Evolutionary conservation across 2,888 invertebrate species (phyloP).

Genomic region (Cataglyphis livida): DNA sequence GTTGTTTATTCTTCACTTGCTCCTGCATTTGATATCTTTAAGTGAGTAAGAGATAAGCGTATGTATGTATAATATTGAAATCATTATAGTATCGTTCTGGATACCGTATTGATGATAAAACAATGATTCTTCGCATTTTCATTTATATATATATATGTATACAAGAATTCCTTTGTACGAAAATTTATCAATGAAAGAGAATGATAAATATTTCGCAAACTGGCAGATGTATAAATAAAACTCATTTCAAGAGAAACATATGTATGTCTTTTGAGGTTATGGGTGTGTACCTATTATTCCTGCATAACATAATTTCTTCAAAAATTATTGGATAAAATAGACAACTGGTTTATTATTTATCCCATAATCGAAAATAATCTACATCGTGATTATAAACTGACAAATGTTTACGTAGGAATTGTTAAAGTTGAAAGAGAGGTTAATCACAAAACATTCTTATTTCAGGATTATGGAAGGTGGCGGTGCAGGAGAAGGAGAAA

Average conservation of each 20-base stretch:
- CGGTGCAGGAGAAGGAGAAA: slow-evolving; percentile 89
- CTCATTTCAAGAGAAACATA: slow-evolving; percentile 15
- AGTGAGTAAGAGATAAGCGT: slow-evolving; percentile 4
- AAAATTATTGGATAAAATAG: neutral
- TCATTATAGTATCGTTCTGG: neutral
- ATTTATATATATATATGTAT: neutral
- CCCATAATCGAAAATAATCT: neutral
- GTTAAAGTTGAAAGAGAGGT: neutral
- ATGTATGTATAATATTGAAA: neutral
- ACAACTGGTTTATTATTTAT: neutral
- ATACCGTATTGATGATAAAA: neutral
- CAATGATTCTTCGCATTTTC: neutral
- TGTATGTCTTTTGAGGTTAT: slow-evolving; percentile 67
- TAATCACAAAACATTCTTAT: slow-evolving; percentile 1
- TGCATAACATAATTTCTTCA: neutral
- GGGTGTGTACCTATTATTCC: slow-evolving; percentile 64
- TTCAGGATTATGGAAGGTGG: slow-evolving; percentile 84
- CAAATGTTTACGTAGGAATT: neutral
- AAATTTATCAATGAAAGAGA: neutral
- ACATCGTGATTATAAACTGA: neutral
- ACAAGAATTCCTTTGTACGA: neutral
- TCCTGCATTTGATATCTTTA: neutral
- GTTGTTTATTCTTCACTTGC: neutral
- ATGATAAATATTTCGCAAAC: neutral
- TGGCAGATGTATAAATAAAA: neutral